phyloP scores from a whole-genome alignment of 1,140 invertebrate genomes.

The Cherax destructor region DNA sequence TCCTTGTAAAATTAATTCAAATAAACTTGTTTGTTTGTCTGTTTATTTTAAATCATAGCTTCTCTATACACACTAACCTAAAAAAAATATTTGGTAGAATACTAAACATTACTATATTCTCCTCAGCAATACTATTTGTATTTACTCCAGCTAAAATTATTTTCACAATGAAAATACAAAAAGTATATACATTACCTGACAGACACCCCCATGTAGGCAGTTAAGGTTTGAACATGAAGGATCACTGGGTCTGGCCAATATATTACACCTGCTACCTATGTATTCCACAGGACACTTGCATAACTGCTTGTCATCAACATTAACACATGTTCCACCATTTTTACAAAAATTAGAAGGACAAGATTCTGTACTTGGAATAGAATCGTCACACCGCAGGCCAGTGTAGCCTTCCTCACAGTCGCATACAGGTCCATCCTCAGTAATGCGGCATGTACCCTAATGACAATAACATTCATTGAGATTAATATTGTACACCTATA shows the following conservation, averaged over 20 bases:
- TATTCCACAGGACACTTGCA: conserved; percentile 71
- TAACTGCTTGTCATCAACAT: conserved; percentile 74
- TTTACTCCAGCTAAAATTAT: not conserved
- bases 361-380: conserved; percentile 1
- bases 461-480: not conserved
- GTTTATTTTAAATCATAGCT: too few species aligned
- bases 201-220: conserved; percentile 70
- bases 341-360: conserved; percentile 56
- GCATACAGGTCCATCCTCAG: conserved; percentile 70
- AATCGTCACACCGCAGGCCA: conserved; percentile 73
- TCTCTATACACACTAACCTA: too few species aligned
- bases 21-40: too few species aligned
- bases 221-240: conserved; percentile 75
- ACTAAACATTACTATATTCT: too few species aligned
- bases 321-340: conserved; percentile 65
- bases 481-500: too few species aligned
- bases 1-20: too few species aligned
- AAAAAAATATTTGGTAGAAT: too few species aligned
- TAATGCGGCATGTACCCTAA: conserved; percentile 72
- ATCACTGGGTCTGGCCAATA: conserved; percentile 76
- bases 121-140: too few species aligned
- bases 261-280: conserved; percentile 72
- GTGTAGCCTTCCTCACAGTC: conserved; percentile 73
- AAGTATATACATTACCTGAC: conserved; percentile 25
- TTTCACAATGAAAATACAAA: too few species aligned